These are phyloP conservation scores for Plotosus lineatus DNA, from an alignment of 2,113 vertebrate genomes.

Conservation along the genomic window DNA sequence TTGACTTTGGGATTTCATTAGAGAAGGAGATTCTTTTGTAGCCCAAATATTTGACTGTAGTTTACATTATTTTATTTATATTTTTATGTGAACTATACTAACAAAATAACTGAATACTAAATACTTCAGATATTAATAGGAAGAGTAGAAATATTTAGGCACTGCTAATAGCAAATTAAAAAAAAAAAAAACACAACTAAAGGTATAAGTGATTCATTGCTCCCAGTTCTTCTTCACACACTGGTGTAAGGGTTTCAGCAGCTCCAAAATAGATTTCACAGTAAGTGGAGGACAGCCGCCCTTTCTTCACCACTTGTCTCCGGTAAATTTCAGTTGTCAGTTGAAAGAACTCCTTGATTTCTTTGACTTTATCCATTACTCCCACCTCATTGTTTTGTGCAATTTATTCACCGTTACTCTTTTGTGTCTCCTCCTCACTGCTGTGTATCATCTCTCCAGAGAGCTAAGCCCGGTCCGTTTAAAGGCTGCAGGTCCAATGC, in stretches of 20 bases:
- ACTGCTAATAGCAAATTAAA: too few relatives aligned
- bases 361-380: constrained; percentile 54
- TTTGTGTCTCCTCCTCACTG: constrained; percentile 52
- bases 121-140: too few relatives aligned
- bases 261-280: constrained; percentile 54
- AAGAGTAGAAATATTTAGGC: too few relatives aligned
- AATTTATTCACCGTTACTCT: constrained; percentile 60
- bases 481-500: constrained; percentile 44
- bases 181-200: constrained; percentile 55
- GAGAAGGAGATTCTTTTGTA: constrained; percentile 14
- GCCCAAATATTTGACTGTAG: not conserved
- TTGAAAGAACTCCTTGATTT: constrained; percentile 58
- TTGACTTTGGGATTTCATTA: constrained; percentile 62
- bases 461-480: constrained; percentile 47
- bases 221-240: constrained; percentile 54
- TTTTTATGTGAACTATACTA: too few relatives aligned
- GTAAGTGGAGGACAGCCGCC: constrained; percentile 55
- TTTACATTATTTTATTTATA: too few relatives aligned
- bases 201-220: constrained; percentile 56
- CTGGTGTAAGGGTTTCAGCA: constrained; percentile 44
- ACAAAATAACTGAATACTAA: too few relatives aligned
- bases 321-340: constrained; percentile 66
- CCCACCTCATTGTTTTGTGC: constrained; percentile 48
- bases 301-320: constrained; percentile 58
- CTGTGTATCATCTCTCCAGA: constrained; percentile 59